Conservation (phyloP, 2,888 invertebrate genomes). For the Bellardia pandia region DNA sequence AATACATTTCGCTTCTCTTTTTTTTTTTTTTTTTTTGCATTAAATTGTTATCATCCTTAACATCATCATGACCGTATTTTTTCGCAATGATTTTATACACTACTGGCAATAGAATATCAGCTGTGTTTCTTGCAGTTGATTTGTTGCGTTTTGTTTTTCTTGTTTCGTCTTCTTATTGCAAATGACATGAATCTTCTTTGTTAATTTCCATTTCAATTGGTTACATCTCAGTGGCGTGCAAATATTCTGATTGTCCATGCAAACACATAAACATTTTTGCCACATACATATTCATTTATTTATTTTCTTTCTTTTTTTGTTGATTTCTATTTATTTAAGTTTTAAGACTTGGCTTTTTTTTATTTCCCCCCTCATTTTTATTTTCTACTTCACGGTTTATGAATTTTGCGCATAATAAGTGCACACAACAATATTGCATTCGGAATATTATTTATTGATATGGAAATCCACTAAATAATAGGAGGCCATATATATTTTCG, state of each 20-base stretch:
- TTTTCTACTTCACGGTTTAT: slow-evolving; percentile 52
- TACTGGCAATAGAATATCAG: slow-evolving; percentile 34
- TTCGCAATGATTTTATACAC: slow-evolving; percentile 14
- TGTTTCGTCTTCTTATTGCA: slow-evolving; percentile 29
- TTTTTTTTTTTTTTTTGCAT: neutral
- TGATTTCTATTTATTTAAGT: slow-evolving; percentile 23
- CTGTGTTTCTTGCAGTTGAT: slow-evolving; percentile 35
- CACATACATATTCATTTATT: neutral
- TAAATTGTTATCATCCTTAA: slow-evolving; percentile 35
- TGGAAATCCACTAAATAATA: slow-evolving; percentile 30
- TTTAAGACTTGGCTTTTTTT: slow-evolving; percentile 7
- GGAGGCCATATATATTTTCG: slow-evolving; percentile 24
- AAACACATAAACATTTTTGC: neutral
- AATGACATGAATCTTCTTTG: slow-evolving; percentile 58
- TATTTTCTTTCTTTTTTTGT: neutral
- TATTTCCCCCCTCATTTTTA: slow-evolving; percentile 18
- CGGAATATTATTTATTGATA: slow-evolving; percentile 23
- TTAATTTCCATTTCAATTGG: slow-evolving; percentile 67
- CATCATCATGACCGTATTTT: slow-evolving; percentile 5
- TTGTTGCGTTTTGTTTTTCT: neutral
- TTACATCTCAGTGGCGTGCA: slow-evolving; percentile 56
- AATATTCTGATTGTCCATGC: neutral
- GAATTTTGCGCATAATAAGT: slow-evolving; percentile 36
- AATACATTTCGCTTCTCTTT: neutral
- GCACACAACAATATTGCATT: slow-evolving; percentile 3